Percentiles rank a stretch among this genome's conserved stretches.
These are phyloP conservation scores for Erannis defoliaria DNA, from an alignment of 2,888 invertebrate genomes.

Conservation along the genomic window DNA sequence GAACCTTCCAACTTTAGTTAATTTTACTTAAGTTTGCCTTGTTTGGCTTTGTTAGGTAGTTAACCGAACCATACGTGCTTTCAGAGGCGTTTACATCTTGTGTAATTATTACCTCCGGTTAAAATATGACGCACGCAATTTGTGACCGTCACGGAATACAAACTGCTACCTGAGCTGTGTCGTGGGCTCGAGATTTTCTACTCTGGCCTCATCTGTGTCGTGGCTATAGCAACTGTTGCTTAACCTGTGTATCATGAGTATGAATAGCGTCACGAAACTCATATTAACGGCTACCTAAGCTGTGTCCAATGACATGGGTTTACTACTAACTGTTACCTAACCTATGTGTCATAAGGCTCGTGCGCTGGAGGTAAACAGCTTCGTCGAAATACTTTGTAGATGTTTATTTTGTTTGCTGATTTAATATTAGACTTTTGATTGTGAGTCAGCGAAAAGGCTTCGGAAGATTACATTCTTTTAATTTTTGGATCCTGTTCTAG, in stretches of 20 bases:
- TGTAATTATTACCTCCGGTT: conserved; percentile 24
- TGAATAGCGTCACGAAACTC: conserved; percentile 6
- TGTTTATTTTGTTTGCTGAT: conserved; percentile 20
- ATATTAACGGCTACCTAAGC: conserved; percentile 15
- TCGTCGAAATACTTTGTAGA: conserved; percentile 18
- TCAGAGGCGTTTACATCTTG: conserved; percentile 22
- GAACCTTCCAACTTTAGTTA: conserved; percentile 9
- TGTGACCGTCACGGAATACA: conserved; percentile 30
- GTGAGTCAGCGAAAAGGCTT: conserved; percentile 23
- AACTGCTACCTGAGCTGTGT: conserved; percentile 25
- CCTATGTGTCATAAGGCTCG: conserved; percentile 24
- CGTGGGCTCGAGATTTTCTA: not conserved
- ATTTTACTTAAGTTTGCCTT: conserved; percentile 38
- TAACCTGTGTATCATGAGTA: not conserved
- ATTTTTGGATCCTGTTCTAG: not conserved
- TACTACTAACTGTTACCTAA: conserved; percentile 21
- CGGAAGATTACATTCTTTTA: conserved; percentile 5
- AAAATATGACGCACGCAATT: conserved; percentile 38
- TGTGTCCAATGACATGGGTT: conserved; percentile 6
- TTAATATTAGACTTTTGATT: conserved; percentile 20
- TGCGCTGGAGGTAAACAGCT: conserved; percentile 24
- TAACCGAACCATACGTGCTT: conserved; percentile 37
- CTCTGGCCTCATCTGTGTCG: not conserved
- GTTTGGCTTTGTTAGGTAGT: conserved; percentile 28
- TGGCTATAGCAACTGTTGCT: not conserved